phyloP scores from a whole-genome alignment of 2,888 invertebrate genomes.

The Torymus aiolomorphi region DNA sequence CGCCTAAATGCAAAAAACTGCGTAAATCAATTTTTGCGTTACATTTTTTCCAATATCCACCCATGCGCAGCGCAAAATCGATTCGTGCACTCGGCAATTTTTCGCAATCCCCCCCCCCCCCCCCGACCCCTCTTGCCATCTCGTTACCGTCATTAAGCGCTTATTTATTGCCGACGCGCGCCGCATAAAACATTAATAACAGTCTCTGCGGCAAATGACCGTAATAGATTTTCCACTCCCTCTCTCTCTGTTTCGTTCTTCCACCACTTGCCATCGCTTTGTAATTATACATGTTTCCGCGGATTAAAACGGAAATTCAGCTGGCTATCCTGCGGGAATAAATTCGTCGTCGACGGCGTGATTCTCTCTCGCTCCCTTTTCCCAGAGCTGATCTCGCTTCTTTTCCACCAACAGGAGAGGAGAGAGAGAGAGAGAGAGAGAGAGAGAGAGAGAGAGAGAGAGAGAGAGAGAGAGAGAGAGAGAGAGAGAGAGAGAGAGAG shows the following conservation, averaged over 20 bases:
- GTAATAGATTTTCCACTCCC: constrained; percentile 16
- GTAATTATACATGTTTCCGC: constrained; percentile 16
- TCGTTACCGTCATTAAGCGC: constrained; percentile 35
- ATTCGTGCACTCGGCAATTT: constrained; percentile 1
- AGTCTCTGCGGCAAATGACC: neutral
- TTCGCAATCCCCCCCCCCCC: neutral
- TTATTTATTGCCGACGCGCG: constrained; percentile 4
- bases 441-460: constrained; percentile 60
- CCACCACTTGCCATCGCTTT: neutral
- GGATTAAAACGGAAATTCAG: no score
- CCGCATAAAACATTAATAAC: constrained; percentile 2
- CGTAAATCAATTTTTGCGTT: constrained; percentile 3
- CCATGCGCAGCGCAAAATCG: neutral
- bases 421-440: constrained; percentile 49
- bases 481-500: no score
- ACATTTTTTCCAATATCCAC: neutral
- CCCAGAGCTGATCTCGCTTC: neutral
- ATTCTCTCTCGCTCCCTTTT: neutral
- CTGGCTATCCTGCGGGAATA: neutral
- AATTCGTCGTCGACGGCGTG: constrained; percentile 3
- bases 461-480: constrained; percentile 50
- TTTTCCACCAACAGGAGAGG: neutral
- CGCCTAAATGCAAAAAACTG: neutral
- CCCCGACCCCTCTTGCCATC: neutral
- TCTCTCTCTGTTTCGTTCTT: no score